Conservation (phyloP, 2,113 vertebrate species). For the Etia nguti region DNA sequence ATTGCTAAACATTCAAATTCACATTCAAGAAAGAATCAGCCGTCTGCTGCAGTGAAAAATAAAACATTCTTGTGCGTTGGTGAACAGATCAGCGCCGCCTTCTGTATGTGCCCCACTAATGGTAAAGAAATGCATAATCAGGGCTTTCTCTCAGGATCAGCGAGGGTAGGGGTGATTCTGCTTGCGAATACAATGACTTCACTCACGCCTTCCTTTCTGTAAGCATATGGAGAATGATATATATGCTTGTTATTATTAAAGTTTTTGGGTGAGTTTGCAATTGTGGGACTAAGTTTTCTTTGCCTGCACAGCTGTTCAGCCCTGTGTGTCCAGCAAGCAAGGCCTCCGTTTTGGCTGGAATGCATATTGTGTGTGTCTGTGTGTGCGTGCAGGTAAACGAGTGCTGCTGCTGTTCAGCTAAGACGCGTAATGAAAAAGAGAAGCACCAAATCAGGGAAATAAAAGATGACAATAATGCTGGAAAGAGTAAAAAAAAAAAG, state of each 20-base stretch:
- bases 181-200: not conserved
- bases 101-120: not conserved
- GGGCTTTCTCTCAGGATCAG: not conserved
- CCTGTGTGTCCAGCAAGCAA: not conserved
- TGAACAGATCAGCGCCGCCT: not conserved
- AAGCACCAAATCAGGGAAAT: not conserved
- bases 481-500: not conserved
- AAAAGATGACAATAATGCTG: not conserved
- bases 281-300: not conserved
- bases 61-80: not conserved
- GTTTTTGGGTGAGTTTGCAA: not conserved
- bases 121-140: conserved; percentile 6
- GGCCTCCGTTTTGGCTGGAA: not conserved
- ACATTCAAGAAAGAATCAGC: not conserved
- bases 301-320: conserved; percentile 7
- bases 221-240: conserved; percentile 1
- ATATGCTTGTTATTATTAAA: conserved; percentile 14
- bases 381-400: not conserved
- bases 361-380: not conserved
- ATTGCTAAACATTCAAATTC: not conserved
- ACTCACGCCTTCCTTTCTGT: not conserved
- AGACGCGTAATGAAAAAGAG: not conserved
- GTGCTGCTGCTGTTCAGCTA: not conserved
- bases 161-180: not conserved
- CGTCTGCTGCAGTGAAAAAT: not conserved